Evolutionary conservation across 2,888 invertebrate genomes (phyloP), one percentile per base, ranked within the genome.

Genomic region (Bruchidius siliquastri): DNA sequence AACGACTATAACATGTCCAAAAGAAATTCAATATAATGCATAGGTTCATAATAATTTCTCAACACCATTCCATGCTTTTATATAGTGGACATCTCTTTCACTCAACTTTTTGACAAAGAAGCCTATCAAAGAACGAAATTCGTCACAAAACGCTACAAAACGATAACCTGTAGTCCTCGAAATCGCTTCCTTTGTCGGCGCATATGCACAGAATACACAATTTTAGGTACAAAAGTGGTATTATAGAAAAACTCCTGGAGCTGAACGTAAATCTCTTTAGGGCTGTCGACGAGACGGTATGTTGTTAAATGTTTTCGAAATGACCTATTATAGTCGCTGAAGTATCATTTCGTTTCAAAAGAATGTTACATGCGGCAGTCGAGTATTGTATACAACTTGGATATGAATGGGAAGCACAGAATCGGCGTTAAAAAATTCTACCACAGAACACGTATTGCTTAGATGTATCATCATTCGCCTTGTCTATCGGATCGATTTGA

Each of bases 331-430:
- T 80, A 77, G 78, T 79, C 78, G 21, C 72, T 81, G 76, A 77
- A 82, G 82, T 82, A 82, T 81, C 82, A 79, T 81, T 82, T 81
- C 80, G 82, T 30, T 77, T 76, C 75, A 77, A 76, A 71, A 75
- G 76, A 76, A 72, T 69, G 76, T 75, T 77, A 74, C 70, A 73
- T 72, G 49, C 49, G 49, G 49, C 49, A 49, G 49, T 49, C 49
- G 49, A 49, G 49, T 49, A 49, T 49, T 49, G 49, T 49, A 13
- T 49, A 26, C 6, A 3, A 49, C 49, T 49, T 49, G 49, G 49
- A 49, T 49, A 13, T 49, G 13, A 1, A 13, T 49, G 49, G 49
- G 13, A 3, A 49, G 49, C 1, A 49, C 49, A 49, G 49, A 49
- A 49, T 49, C 49, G 49, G 49, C 8, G 49, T 49, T 49, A 13